Evolutionary conservation across 2,113 vertebrate genomes (phyloP), one percentile per base, ranked within the genome.

Genomic region (Upupa epops): DNA sequence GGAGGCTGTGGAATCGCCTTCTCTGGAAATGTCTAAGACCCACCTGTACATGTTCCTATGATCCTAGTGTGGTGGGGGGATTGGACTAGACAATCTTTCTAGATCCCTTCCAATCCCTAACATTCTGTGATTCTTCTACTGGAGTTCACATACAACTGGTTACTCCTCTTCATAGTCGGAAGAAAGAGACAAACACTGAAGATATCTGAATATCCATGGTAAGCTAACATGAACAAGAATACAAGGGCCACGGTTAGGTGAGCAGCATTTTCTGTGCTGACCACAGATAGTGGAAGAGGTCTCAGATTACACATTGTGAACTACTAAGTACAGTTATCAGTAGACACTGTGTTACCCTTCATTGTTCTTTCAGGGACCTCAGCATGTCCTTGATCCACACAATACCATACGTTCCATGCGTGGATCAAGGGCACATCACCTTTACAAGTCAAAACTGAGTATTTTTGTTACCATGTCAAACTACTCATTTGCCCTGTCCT

Each of bases 291-390:
- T 8, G 45, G n/a, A 66, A 61, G 86, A 77, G 64, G 64, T 92
- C 88, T 95, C 92, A 96, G 75, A 84, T 90, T 90, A 94, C 89
- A 85, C 72, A 64, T 58, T 36, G 65, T 56, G 78, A 84, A 91
- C 86, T 17, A 65, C 69, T 60, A 63, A 73, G 65, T 13, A 37
- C 0, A 84, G 89, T 79, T 93, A 94, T 92, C 94, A 79, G 72
- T 37, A 60, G 34, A 82, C 92, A 73, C 78, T 46, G 58, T 0
- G 13, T 72, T 93, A 95, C 80, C 80, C 89, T 85, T 89, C 80
- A 91, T 87, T 94, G 91, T 95, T 95, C 90, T 87, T 70, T 69
- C 86, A 31, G 45, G 42, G 81, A 94, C 86, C 90, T 93, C 17
- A 95, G 55, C 42, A 68, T 75, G 91, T 17, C 78, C 25, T 81